Percentiles rank a stretch among this genome's conserved stretches.
Conservation (phyloP, 1,140 invertebrate genomes). For the Globodera ellingtonae region DNA sequence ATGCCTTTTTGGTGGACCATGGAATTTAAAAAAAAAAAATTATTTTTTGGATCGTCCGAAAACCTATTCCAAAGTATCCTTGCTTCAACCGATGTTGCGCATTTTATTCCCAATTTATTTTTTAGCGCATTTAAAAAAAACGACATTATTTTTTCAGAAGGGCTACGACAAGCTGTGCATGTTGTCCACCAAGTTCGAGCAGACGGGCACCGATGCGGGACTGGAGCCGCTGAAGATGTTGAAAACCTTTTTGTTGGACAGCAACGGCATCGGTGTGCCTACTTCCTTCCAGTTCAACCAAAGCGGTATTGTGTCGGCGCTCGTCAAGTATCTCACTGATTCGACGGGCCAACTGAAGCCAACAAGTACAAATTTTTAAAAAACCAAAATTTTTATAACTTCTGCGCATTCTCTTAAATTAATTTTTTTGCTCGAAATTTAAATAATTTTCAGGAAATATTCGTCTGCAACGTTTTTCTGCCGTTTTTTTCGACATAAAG, state of each 20-base stretch:
- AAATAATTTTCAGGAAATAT: conserved; percentile 5
- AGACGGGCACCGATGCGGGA: conserved; percentile 36
- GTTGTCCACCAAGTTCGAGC: conserved; percentile 26
- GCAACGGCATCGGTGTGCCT: conserved; percentile 39
- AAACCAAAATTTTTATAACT: too few species aligned
- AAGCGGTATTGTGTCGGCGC: conserved; percentile 54
- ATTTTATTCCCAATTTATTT: too few species aligned
- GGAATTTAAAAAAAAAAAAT: too few species aligned
- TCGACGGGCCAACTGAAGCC: conserved; percentile 32
- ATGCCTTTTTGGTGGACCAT: too few species aligned
- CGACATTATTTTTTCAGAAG: background rate
- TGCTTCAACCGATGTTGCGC: too few species aligned
- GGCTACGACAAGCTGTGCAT: conserved; percentile 28
- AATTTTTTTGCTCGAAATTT: too few species aligned
- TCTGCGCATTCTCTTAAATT: too few species aligned
- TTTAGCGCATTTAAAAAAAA: too few species aligned
- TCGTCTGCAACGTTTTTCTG: conserved; percentile 53
- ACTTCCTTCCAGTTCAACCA: conserved; percentile 61
- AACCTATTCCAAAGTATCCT: too few species aligned
- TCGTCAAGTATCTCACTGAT: conserved; percentile 50
- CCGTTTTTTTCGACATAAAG: conserved; percentile 52
- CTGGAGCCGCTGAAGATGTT: conserved; percentile 47
- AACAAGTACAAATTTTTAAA: background rate
- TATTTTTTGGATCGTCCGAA: too few species aligned
- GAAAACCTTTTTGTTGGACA: conserved; percentile 35